Base-by-base conservation (phyloP, 2,888 invertebrate species). In the Tinea semifulvella region DNA sequence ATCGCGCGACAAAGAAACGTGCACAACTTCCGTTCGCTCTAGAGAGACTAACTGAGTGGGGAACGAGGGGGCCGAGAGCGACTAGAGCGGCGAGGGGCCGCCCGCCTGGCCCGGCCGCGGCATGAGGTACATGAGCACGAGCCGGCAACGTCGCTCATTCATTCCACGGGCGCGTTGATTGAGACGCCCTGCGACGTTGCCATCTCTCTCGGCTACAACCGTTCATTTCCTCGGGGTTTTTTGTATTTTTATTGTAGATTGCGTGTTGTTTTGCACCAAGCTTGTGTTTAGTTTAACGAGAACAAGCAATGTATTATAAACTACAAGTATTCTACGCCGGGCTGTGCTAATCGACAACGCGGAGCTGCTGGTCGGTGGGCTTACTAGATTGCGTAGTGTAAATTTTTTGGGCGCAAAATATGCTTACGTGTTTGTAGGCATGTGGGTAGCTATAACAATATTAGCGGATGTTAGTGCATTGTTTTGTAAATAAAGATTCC, bases 11-110 rank as follows among this genome's bases (percentile, higher is more conserved):
- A 11, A 50, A 52, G 49, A 52, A 53, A 57, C 56, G 52, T 56
- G 70, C 65, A 54, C 55, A 57, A 55, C 55, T 59, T 55, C 53
- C 56, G 59, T 55, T 58, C 61, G 70, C 70, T 77, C 74, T 76
- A 74, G 75, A 70, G 75, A 77, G 73, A 77, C 77, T 77, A 73
- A 65, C 5, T 8, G n/a, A 14, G 31, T 14, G 36, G 8, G 18
- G 16, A 8, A 18, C 36, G 18, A 61, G 60, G 58, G 56, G 50
- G 40, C 13, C 13, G 40, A 40, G 40, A 40, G 40, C 20, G 50
- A 50, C 50, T 68, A 65, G 68, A 67, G 65, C 61, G 56, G 52
- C 59, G 71, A 68, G 60, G 65, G 67, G 67, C n/a, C 71, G 70
- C 71, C 70, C 52, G n/a, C n/a, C n/a, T 31, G 52, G 48, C 64